Evolutionary conservation across 2,797 vertebrate species (phyloP), one percentile per base, ranked within the genome.

Genomic region (Schizopygopsis malacanthus): DNA sequence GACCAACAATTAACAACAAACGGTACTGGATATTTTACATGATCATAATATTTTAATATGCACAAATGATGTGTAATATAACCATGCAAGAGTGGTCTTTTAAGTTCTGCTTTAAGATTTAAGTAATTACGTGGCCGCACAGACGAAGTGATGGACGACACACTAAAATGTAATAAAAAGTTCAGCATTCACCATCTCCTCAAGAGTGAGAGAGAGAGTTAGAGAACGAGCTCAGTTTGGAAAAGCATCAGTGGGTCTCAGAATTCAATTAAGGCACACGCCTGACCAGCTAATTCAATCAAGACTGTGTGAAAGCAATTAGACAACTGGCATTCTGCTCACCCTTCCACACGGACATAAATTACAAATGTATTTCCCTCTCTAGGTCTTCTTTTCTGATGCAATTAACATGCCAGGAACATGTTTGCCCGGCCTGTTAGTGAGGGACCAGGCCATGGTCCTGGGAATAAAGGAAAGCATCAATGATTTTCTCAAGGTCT

Each of bases 271-370:
- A 95, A 91, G 92, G 88, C 89, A 84, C 85, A 84, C 90, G 91
- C 91, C 92, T 92, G 90, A 87, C 89, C 89, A 81, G 90, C 93
- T 95, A 95, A 95, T 96, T 95, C 93, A 95, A 95, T 96, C 93
- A 94, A 87, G 92, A 91, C 91, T 93, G 93, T 94, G 95, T 93
- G 93, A 95, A 95, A 94, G 94, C 94, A 94, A 96, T 95, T 95
- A 95, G 92, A 93, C 91, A 91, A 93, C 94, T 94, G 93, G 94
- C 92, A 93, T 94, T 94, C 85, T 88, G 88, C 91, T 94, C 92
- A 93, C 90, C 90, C 90, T 85, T 84, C 85, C 88, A 91, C 88
- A 87, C 88, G 41, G 89, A 85, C 92, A 92, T 92, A 94, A 92
- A 95, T 92, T 89, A 92, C 91, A 93, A 90, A 93, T 93, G 93